These are phyloP conservation scores for Apis mellifera DNA, from an alignment of 1,140 invertebrate genomes.

Conservation along the genomic window DNA sequence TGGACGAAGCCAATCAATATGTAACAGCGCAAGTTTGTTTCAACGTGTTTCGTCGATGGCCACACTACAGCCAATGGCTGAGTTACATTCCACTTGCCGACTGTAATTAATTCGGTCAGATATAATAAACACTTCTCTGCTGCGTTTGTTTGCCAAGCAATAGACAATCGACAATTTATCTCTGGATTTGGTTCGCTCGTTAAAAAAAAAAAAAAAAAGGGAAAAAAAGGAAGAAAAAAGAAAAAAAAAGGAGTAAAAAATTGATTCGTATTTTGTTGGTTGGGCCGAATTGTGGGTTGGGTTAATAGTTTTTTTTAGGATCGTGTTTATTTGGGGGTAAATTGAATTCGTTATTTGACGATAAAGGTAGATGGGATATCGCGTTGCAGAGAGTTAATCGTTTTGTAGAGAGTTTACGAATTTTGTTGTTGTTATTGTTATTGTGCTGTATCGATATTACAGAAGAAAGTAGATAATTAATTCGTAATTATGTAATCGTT, in stretches of 20 bases:
- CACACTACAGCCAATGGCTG: constrained; percentile 22
- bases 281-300: background rate
- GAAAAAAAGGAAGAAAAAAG: too few species aligned
- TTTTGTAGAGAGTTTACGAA: background rate
- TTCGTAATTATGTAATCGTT: background rate
- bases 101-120: constrained; percentile 58
- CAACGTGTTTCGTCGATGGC: constrained; percentile 41
- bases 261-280: background rate
- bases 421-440: background rate
- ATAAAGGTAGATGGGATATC: background rate
- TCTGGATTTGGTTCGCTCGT: too few species aligned
- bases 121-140: constrained; percentile 45
- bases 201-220: too few species aligned
- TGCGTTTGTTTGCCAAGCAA: background rate
- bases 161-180: background rate
- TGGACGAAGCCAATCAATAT: constrained; percentile 60
- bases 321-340: too few species aligned
- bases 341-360: too few species aligned
- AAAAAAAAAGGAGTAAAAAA: background rate
- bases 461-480: too few species aligned
- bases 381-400: background rate
- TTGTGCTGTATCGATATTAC: background rate
- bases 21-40: constrained; percentile 62
- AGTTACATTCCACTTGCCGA: constrained; percentile 46
- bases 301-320: too few species aligned